Conservation (phyloP, 2,888 invertebrate genomes). For the Strigamia transsilvanica region DNA sequence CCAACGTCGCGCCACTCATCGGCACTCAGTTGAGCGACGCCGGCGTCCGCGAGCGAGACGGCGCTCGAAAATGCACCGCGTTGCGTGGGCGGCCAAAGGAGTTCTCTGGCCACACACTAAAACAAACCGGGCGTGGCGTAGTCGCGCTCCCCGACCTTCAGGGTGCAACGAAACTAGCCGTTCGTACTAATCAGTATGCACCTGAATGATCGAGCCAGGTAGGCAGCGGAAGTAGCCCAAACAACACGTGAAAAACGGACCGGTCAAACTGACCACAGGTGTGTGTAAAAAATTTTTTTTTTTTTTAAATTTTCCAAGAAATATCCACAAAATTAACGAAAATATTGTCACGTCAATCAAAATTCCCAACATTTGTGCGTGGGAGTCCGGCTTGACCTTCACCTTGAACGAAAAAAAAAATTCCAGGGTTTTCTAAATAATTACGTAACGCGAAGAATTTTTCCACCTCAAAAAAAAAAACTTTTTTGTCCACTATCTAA, state of each 20-base stretch:
- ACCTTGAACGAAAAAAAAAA: background rate
- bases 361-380: too few relatives aligned
- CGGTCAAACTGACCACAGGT: conserved; percentile 6
- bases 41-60: background rate
- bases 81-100: background rate
- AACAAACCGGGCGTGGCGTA: background rate
- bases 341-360: too few relatives aligned
- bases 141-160: background rate
- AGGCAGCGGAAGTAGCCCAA: conserved; percentile 26
- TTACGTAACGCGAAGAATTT: background rate
- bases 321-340: too few relatives aligned
- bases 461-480: background rate
- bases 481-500: background rate
- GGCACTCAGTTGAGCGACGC: background rate
- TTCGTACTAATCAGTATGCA: conserved; percentile 15
- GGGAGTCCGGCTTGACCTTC: background rate
- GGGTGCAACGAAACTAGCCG: background rate
- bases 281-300: background rate
- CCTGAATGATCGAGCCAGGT: background rate
- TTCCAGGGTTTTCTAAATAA: conserved; percentile 12
- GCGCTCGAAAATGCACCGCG: background rate
- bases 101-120: background rate
- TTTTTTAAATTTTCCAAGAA: too few relatives aligned
- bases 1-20: background rate
- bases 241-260: background rate